Base-by-base conservation (phyloP, 1,140 invertebrate genomes). In the Hylaeus anthracinus region DNA sequence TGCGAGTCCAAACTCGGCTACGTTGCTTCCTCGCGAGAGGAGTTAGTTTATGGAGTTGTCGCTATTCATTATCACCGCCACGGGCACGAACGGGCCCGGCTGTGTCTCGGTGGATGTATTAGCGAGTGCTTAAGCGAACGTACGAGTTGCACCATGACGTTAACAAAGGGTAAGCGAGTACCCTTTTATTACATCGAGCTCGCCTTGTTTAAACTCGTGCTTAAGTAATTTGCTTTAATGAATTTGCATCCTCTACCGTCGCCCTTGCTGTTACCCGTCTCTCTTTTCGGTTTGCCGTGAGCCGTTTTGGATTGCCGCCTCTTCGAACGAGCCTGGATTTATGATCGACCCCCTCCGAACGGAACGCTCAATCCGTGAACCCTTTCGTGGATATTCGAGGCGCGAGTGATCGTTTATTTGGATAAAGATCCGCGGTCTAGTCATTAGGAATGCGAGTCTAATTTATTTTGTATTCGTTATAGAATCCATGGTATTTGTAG, bases 61-160 rank as follows among this genome's bases (percentile, higher is more conserved):
- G 83, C 85, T 88, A 88, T 90, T 89, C 88, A 90, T 90, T 90
- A 90, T 88, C 90, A 85, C 88, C 82, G 78, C 73, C 78, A 72
- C 64, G 64, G 81, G 79, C 76, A 43, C 45, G 86, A 60, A 85
- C 75, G 73, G 26, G 67, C 84, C 69, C 72, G 70, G 72, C 70
- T 65, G 41, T 71, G 72, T 82, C 82, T 71, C 78, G 82, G 63
- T 74, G 69, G 79, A 89, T 84, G 86, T 88, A 89, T 90, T 90
- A 90, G 85, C 89, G 75, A 87, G 77, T 84, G 72, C 81, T 83
- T 74, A 86, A 88, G 72, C 87, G 61, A 78, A 81, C 86, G 84
- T 71, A 80, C 84, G 79, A 79, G 82, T 82, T 79, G 81, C 83
- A 74, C 81, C 67, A 45, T 86, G 85, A 90, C 85, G 88, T 90